Conservation (phyloP, 2,797 vertebrate species). For the Anableps anableps region DNA sequence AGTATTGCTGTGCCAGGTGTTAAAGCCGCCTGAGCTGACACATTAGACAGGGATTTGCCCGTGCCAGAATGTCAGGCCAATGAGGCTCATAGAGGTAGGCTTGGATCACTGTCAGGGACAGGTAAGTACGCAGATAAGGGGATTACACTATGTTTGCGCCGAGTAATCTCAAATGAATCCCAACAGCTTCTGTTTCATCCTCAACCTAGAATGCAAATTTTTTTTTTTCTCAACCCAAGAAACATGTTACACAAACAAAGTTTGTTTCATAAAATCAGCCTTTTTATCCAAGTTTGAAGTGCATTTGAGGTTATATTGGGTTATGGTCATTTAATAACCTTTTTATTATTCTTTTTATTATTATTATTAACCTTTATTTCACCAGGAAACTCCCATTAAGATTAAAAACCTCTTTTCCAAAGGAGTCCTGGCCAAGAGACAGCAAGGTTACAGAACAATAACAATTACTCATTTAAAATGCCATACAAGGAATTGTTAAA, state of each 20-base stretch:
- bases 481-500: no score
- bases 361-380: no score
- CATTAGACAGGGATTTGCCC: constrained; percentile 78
- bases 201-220: constrained; percentile 63
- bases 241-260: constrained; percentile 48
- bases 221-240: constrained; percentile 40
- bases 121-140: constrained; percentile 82
- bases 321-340: constrained; percentile 62
- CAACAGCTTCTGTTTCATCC: constrained; percentile 72
- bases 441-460: no score
- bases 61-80: constrained; percentile 75
- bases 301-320: constrained; percentile 36
- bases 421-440: no score
- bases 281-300: constrained; percentile 55
- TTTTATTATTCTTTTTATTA: no score
- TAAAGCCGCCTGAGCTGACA: constrained; percentile 74
- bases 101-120: constrained; percentile 78
- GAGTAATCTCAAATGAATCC: constrained; percentile 81
- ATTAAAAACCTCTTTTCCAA: no score
- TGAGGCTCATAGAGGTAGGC: constrained; percentile 70
- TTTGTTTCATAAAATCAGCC: constrained; percentile 55
- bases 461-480: no score
- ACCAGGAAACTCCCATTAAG: no score
- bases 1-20: constrained; percentile 68
- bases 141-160: constrained; percentile 78